phyloP scores from a whole-genome alignment of 2,113 vertebrate species.

The Antechinus stuartii region DNA sequence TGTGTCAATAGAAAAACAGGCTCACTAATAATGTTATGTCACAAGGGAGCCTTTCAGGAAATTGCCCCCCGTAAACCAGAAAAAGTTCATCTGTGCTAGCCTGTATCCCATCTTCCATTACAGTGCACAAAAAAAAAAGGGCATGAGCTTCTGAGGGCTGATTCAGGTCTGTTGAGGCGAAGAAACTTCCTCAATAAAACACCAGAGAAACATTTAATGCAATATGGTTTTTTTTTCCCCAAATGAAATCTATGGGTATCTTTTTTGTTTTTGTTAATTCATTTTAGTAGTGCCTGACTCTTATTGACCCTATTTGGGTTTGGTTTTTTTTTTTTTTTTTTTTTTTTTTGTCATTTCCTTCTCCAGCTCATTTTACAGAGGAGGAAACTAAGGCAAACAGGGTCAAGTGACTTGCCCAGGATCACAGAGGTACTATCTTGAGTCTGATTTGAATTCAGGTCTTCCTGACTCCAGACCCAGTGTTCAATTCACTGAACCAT shows the following conservation, averaged over 20 bases:
- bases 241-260: not conserved
- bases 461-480: not conserved
- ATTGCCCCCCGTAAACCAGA: constrained; percentile 65
- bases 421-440: not conserved
- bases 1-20: constrained; percentile 41
- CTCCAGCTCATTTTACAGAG: not conserved
- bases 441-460: not conserved
- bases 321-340: too few species aligned
- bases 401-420: not conserved
- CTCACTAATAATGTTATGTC: constrained; percentile 49
- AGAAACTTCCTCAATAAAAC: not conserved
- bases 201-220: not conserved
- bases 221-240: not conserved
- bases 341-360: not conserved
- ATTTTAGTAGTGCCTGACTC: not conserved
- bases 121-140: not conserved
- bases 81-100: constrained; percentile 24
- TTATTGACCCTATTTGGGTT: not conserved
- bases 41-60: constrained; percentile 61
- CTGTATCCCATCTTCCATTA: not conserved
- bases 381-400: not conserved
- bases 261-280: not conserved
- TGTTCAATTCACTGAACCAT: not conserved
- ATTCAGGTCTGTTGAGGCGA: not conserved
- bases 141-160: constrained; percentile 37